A percentile compares a stretch with the other conserved stretches of the same genome.
phyloP scores from a whole-genome alignment of 2,113 vertebrate species.

The Austrofundulus limnaeus region DNA sequence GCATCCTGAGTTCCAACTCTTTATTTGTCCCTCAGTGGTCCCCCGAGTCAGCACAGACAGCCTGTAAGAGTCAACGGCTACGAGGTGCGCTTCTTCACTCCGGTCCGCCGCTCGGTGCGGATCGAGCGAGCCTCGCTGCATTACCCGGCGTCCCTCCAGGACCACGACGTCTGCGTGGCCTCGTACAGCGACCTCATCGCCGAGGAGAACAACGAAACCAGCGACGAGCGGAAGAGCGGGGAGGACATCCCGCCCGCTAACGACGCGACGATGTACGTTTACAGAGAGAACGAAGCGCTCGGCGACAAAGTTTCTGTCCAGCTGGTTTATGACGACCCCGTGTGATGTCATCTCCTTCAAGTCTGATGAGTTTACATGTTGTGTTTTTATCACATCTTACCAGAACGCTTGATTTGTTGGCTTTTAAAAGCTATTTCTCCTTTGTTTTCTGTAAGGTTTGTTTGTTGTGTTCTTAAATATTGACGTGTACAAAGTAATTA shows the following conservation, averaged over 20 bases:
- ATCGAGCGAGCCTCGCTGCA: conserved; percentile 63
- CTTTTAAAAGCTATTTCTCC: no score
- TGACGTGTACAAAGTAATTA: background rate
- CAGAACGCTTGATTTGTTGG: no score
- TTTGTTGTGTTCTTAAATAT: background rate
- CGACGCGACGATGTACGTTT: conserved; percentile 67
- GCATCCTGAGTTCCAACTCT: background rate
- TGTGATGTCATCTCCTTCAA: background rate
- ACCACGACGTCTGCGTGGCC: conserved; percentile 78
- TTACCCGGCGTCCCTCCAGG: conserved; percentile 71
- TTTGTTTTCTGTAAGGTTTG: no score
- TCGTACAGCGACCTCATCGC: conserved; percentile 70
- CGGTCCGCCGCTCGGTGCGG: conserved; percentile 77
- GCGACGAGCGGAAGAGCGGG: background rate
- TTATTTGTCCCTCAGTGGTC: conserved; percentile 44
- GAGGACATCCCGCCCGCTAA: background rate
- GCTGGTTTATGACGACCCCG: conserved; percentile 36
- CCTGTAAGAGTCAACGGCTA: conserved; percentile 61
- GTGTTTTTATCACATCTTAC: background rate
- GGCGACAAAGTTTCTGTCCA: conserved; percentile 64
- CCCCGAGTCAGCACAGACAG: conserved; percentile 52
- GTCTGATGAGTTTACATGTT: background rate
- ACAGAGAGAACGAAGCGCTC: conserved; percentile 78
- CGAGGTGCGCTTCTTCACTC: conserved; percentile 80
- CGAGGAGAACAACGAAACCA: conserved; percentile 33